Base-by-base conservation (phyloP, 2,797 vertebrate species). In the Myoxocephalus aenaeus region DNA sequence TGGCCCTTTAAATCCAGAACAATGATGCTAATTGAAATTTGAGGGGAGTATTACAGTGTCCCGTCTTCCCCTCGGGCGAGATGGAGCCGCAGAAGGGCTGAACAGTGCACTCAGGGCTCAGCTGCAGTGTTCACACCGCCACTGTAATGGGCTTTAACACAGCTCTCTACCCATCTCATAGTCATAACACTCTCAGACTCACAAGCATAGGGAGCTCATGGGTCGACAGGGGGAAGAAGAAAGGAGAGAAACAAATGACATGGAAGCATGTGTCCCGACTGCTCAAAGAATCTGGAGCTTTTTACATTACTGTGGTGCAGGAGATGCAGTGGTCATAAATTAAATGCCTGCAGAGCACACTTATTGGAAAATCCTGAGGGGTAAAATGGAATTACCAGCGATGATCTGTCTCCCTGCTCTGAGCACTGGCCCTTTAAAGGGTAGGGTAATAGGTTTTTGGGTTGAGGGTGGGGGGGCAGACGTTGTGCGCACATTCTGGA, bases 341-440 rank as follows among this genome's bases (percentile, higher is more conserved):
- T 90, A 94, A 93, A 93, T 81, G 91, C 88, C 90, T 84, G 92
- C 74, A 73, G 79, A 91, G 92, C 87, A 79, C 82, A 82, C 89
- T 92, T 89, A 93, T 92, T 92, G 92, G 89, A 92, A 94, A 93
- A 89, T 88, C 92, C 91, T 53, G 57, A 92, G 87, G 91, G 93
- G 92, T 90, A 90, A 94, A 93, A 94, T 92, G 91, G 92, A 94
- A 95, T 94, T 93, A 94, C 91, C 58, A 79, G 90, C 82, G 87
- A 91, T 92, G 92, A 93, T 94, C 88, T 85, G 87, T 91, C 92
- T 90, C 82, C 40, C 68, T 67, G 83, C 86, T 69, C 78, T 64
- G 86, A 84, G 90, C 87, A 79, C 73, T 75, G 83, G 82, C 86
- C 87, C 90, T 88, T 91, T 93, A 92, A 92, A 93, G 79, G 73